Evolutionary conservation across 2,113 vertebrate genomes (phyloP).

Genomic region (Steatornis caripensis): DNA sequence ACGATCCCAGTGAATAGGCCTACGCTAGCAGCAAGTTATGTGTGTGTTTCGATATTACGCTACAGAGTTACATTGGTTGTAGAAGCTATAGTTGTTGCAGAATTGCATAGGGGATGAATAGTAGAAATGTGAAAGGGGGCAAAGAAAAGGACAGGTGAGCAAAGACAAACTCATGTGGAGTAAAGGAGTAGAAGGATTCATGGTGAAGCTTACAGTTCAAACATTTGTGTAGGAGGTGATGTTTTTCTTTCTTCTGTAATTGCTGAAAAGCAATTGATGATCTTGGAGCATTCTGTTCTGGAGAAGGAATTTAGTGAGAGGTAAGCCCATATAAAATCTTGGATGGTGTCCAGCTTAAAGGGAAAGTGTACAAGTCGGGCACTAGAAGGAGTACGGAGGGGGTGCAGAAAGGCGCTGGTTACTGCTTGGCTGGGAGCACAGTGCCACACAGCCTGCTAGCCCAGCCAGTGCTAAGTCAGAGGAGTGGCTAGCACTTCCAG

Average conservation of each 20-base stretch:
- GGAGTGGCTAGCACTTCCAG: not conserved
- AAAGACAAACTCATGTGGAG: not conserved
- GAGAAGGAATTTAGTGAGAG: not conserved
- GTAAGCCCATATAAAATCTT: not conserved
- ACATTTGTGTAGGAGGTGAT: not conserved
- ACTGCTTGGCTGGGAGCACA: not conserved
- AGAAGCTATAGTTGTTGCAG: not conserved
- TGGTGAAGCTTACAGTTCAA: not conserved
- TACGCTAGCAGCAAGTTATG: not conserved
- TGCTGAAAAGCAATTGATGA: not conserved
- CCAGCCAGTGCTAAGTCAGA: not conserved
- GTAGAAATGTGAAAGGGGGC: not conserved
- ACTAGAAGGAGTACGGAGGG: not conserved
- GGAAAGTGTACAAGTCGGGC: not conserved
- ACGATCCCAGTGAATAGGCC: not conserved
- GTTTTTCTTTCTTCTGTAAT: not conserved
- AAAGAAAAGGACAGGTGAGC: not conserved
- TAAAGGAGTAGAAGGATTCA: not conserved
- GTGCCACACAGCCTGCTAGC: rapidly evolving
- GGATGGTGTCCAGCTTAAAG: not conserved
- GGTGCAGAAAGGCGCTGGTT: not conserved
- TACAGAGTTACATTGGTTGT: not conserved
- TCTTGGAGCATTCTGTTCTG: not conserved
- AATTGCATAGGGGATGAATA: not conserved
- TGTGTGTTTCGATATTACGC: not conserved